Conservation (phyloP, 2,113 vertebrate genomes). For the Empidonax alnorum region DNA sequence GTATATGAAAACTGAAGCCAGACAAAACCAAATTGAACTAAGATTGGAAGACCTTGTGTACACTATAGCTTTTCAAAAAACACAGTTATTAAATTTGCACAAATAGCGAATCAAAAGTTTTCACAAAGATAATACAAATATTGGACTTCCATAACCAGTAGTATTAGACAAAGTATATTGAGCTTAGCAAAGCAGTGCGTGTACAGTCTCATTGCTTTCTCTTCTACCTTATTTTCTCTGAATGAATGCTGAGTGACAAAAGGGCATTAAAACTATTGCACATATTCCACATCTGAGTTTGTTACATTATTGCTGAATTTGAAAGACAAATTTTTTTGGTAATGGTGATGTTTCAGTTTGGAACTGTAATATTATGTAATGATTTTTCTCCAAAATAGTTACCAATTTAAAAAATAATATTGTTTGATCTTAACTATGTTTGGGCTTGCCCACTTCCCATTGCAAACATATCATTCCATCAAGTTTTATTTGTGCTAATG, state of each 20-base stretch:
- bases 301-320: background rate
- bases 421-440: background rate
- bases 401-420: background rate
- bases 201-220: background rate
- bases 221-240: background rate
- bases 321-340: background rate
- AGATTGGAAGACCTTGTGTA: background rate
- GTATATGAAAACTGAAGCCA: background rate
- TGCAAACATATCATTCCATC: background rate
- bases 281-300: background rate
- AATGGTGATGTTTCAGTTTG: background rate
- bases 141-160: background rate
- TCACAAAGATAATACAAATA: background rate
- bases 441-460: background rate
- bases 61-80: background rate
- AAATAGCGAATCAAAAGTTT: background rate
- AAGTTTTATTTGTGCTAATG: constrained; percentile 4
- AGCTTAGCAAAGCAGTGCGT: background rate
- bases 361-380: background rate
- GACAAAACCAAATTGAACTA: background rate
- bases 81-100: background rate
- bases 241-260: background rate
- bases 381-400: background rate
- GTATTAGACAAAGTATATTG: background rate
- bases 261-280: background rate